phyloP scores from a whole-genome alignment of 1,140 invertebrate genomes.

The Neocloeon triangulifer region DNA sequence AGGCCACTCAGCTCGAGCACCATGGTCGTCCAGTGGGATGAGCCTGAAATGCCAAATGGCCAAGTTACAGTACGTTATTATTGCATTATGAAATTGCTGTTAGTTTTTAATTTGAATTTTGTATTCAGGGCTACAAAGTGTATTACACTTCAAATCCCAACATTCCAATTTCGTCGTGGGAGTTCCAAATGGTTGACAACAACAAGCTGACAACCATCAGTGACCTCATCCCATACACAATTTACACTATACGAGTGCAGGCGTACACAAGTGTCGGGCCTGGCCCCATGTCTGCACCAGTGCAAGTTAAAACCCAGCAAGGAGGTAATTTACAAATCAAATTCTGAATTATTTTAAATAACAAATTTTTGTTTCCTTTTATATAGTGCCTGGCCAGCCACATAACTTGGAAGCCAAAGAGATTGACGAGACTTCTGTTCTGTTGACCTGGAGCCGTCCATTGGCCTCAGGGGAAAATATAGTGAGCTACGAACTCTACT shows the following conservation, averaged over 20 bases:
- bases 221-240: slow-evolving; percentile 64
- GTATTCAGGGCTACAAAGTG: slow-evolving; percentile 80
- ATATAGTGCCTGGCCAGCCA: slow-evolving; percentile 81
- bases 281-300: slow-evolving; percentile 70
- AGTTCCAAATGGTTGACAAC: slow-evolving; percentile 78
- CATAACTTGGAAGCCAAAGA: slow-evolving; percentile 64
- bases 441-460: slow-evolving; percentile 73
- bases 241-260: slow-evolving; percentile 81
- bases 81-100: not conserved
- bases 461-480: slow-evolving; percentile 78
- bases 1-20: slow-evolving; percentile 81
- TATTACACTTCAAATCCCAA: slow-evolving; percentile 82
- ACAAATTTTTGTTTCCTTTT: slow-evolving; percentile 10
- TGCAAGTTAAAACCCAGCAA: slow-evolving; percentile 91
- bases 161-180: slow-evolving; percentile 70
- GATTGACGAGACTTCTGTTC: slow-evolving; percentile 52
- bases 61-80: slow-evolving; percentile 67
- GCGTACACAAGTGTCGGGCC: slow-evolving; percentile 78
- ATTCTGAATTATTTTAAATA: too few species aligned
- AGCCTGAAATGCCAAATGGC: slow-evolving; percentile 89
- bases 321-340: slow-evolving; percentile 53
- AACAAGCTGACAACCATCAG: slow-evolving; percentile 82
- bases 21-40: slow-evolving; percentile 92
- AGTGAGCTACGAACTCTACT: slow-evolving; percentile 86
- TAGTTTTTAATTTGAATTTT: not conserved